Evolutionary conservation across 2,113 vertebrate species (phyloP), one percentile per base, ranked within the genome.

Genomic region (Cephalopholis sonnerati): DNA sequence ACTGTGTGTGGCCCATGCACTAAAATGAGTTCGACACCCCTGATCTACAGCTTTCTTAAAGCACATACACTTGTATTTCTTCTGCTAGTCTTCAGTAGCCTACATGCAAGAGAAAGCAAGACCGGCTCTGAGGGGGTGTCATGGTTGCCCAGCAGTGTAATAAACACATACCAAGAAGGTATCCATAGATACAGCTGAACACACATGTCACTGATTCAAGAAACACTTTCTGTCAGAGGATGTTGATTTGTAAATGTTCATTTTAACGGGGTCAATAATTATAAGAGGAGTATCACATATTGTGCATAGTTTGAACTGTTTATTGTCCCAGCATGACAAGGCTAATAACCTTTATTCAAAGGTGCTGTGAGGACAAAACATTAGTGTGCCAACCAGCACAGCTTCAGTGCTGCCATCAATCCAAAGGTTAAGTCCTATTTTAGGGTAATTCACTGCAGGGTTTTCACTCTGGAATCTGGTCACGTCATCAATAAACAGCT

Each of bases 141-240:
- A 20, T 29, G 50, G 61, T 66, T 73, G 54, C 73, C 48, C 24
- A 18, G 58, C 74, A 66, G 61, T 66, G 51, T 32, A 22, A 63
- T 57, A 63, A 78, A 67, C 81, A 72, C 81, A 78, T 77, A 59
- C 69, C 46, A 62, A 15, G 22, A 63, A 29, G 70, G 62, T 79
- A 29, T 74, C 82, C 39, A 74, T 79, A 57, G 54, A 74, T 57
- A 74, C 69, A 62, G 63, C 6, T 62, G 4, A 32, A 67, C 16
- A 51, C 46, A 61, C 39, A 62, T 0, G 20, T 3, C 29, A 57
- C 39, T 57, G 17, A 50, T 54, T 44, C 61, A 77, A 59, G 15
- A 59, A n/a, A 10, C 2, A 18, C 20, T 53, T 8, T 66, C 3
- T 57, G 7, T 71, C 12, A 70, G 48, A 64, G 7, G 22, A 63